Percentiles rank a stretch among this genome's conserved stretches.
Evolutionary conservation across 2,797 vertebrate species (phyloP).

Genomic region (Adelosebastes latens): DNA sequence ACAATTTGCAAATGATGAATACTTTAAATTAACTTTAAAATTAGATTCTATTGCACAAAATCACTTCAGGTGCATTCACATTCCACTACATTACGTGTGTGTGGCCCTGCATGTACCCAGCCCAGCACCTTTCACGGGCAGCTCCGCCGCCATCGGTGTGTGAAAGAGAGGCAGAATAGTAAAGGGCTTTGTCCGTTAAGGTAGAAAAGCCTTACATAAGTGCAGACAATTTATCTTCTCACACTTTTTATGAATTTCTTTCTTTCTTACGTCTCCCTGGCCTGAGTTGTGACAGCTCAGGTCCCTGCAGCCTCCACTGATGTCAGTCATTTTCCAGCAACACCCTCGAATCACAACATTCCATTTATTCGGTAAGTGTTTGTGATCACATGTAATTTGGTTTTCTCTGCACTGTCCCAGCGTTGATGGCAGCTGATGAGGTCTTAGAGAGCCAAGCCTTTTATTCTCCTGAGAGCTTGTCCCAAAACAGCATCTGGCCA

Average conservation of each 20-base stretch:
- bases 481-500: constrained; percentile 79
- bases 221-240: neutral
- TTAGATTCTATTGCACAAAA: constrained; percentile 1
- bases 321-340: constrained; percentile 57
- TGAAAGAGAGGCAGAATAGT: neutral
- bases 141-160: neutral
- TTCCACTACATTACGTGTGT: neutral
- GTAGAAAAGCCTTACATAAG: neutral
- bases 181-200: neutral
- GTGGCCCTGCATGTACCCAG: neutral
- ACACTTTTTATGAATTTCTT: neutral
- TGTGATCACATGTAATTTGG: constrained; percentile 68
- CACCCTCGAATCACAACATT: constrained; percentile 60
- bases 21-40: constrained; percentile 30
- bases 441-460: constrained; percentile 71
- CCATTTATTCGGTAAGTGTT: constrained; percentile 69
- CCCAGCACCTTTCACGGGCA: neutral
- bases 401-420: constrained; percentile 63
- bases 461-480: constrained; percentile 73
- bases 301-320: constrained; percentile 11
- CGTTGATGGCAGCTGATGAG: constrained; percentile 75
- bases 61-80: neutral
- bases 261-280: constrained; percentile 6
- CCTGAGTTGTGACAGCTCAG: constrained; percentile 23
- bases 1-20: constrained; percentile 18